A percentile compares a stretch with the other conserved stretches of the same genome.
Conservation (phyloP, 2,113 vertebrate genomes). For the Maccullochella peelii region DNA sequence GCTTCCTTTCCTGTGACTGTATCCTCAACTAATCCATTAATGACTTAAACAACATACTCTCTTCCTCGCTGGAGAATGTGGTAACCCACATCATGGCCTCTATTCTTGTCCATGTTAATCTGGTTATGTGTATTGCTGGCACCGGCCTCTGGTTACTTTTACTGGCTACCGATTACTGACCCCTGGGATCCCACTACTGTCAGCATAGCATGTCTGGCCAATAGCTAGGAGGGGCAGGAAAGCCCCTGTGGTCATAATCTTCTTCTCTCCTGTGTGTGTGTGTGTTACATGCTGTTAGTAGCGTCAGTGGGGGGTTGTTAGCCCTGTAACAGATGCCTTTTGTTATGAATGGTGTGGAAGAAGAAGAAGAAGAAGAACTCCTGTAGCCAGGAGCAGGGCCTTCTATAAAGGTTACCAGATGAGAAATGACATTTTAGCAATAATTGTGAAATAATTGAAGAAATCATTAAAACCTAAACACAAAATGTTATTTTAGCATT, state of each 20-base stretch:
- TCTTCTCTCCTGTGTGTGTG: slow-evolving; percentile 36
- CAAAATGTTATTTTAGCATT: background rate
- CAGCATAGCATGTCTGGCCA: slow-evolving; percentile 30
- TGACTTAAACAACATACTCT: slow-evolving; percentile 48
- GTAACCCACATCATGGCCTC: slow-evolving; percentile 49
- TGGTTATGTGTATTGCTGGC: slow-evolving; percentile 70
- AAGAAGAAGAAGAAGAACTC: background rate
- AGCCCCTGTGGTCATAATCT: slow-evolving; percentile 71
- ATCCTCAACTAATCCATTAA: slow-evolving; percentile 70
- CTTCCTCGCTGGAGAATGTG: slow-evolving; percentile 33
- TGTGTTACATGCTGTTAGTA: slow-evolving; percentile 22
- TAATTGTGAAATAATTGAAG: background rate
- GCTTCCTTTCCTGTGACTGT: slow-evolving; percentile 41
- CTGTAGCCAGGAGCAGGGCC: background rate
- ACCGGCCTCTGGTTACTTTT: slow-evolving; percentile 27
- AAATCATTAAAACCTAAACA: background rate
- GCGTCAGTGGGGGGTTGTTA: slow-evolving; percentile 16
- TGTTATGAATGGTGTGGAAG: slow-evolving; percentile 32
- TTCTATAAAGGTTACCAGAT: background rate
- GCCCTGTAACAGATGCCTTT: slow-evolving; percentile 18
- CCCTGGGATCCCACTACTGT: slow-evolving; percentile 34
- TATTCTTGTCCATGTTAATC: slow-evolving; percentile 73
- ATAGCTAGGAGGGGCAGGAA: slow-evolving; percentile 52
- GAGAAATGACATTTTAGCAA: too few species aligned
- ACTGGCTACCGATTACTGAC: slow-evolving; percentile 33